Base-by-base conservation (phyloP, 2,797 vertebrate genomes). In the Propithecus perrieri region DNA sequence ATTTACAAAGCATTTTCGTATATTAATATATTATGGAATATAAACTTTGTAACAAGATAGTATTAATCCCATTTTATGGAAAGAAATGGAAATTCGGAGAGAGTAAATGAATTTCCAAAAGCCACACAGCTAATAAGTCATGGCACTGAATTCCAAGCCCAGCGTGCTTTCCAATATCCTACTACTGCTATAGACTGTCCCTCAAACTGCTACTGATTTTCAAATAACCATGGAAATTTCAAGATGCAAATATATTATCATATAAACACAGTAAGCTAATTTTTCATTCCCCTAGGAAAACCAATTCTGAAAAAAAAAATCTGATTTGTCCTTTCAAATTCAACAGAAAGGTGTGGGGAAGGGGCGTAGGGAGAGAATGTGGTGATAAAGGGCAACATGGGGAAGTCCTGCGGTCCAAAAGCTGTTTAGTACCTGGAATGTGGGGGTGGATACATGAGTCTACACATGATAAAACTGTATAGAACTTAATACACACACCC, bases 161-260 rank as follows among this genome's bases (percentile, higher is more conserved):
- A 38, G 0, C 7, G 30, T 46, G 85, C 71, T 80, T 80, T 43
- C 69, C 9, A 30, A 22, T 30, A 14, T 17, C 13, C 20, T 3
- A 41, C 55, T 17, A 22, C 13, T n/a, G 18, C 85, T 48, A 22
- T 0, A 65, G 35, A 61, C n/a, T 30, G 12, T n/a, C 46, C n/a
- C 43, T 91, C n/a, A 50, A 79, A 78, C 8, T 61, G 50, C 41
- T 80, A 46, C 22, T 59, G 38, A 85, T 85, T 85, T 75, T 48
- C 89, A 89, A 92, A 59, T 61, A 83, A 89, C 18, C 46, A 78
- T 80, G 65, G 89, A 59, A 20, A 76, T 61, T 46, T 88, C 89
- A 76, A 94, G 55, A 96, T 38, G 48, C 33, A 88, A 55, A 41
- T 50, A 5, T 10, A 53, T 72, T 53, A 72, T 55, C 67, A 46